Conservation (phyloP, 2,113 vertebrate genomes). For the Pelodiscus sinensis region DNA sequence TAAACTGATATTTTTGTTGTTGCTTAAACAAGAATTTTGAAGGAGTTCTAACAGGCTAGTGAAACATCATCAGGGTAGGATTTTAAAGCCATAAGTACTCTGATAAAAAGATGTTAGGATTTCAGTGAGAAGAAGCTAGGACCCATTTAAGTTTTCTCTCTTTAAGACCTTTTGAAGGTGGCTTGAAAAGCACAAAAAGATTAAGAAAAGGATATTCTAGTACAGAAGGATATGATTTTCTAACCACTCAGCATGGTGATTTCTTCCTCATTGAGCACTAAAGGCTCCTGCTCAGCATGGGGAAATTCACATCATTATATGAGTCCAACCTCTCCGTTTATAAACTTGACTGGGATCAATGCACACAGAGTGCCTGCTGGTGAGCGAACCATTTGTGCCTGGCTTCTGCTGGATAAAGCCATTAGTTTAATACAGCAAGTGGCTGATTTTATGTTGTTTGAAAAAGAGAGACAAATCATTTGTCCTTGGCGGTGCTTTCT, state of each 20-base stretch:
- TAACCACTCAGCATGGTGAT: background rate
- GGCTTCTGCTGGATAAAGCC: background rate
- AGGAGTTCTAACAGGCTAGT: background rate
- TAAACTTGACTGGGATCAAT: slow-evolving; percentile 20
- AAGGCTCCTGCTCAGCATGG: slow-evolving; percentile 41
- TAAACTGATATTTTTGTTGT: background rate
- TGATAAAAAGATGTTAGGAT: background rate
- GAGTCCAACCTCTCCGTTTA: slow-evolving; percentile 1
- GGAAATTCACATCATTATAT: background rate
- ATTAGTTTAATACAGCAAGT: background rate
- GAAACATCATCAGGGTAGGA: background rate
- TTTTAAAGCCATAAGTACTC: background rate
- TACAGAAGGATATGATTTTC: background rate
- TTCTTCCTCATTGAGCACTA: slow-evolving; percentile 7
- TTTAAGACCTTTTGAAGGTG: background rate
- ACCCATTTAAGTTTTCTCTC: slow-evolving; percentile 13
- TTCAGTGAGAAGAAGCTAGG: slow-evolving; percentile 29
- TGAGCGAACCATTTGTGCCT: background rate
- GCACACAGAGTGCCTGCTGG: slow-evolving; percentile 14
- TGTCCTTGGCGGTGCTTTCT: background rate
- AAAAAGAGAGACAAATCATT: background rate
- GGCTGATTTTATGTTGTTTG: background rate
- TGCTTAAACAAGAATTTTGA: background rate
- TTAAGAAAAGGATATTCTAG: background rate
- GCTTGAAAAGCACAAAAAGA: slow-evolving; percentile 13